Base-by-base conservation (phyloP, 2,113 vertebrate genomes). In the Riparia riparia region DNA sequence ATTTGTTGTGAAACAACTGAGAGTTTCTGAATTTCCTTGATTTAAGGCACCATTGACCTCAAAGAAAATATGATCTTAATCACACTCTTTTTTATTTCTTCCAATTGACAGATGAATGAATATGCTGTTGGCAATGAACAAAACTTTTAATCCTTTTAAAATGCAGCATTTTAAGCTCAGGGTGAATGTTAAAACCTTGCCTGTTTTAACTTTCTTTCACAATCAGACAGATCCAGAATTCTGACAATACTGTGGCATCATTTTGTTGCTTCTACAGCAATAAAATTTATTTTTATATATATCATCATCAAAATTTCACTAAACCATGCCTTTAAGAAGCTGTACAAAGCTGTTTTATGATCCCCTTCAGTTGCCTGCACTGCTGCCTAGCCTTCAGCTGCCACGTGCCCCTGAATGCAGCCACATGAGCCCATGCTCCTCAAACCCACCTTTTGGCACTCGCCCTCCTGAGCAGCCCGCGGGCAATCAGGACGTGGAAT, bases 401-500 rank as follows among this genome's bases (percentile, higher is more conserved):
- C 74, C 17, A 14, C 1, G 5, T 45, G 42, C 53, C 72, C 44
- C 32, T 9, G 18, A 77, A 39, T 2, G 1, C 1, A 0, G 3
- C 16, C 10, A 13, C 0, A 25, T 11, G 21, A 65, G 51, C 51
- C 21, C 1, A 0, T 10, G 51, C 26, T 42, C 37, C 71, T 21
- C 11, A 78, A 60, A 73, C 1, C 3, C 15, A 15, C 17, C 31
- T 26, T 44, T 7, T 26, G 65, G 22, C 15, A 65, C 76, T 22
- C 0, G 0, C 29, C 17, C 32, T 85, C 41, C 34, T 2, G 19
- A 88, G 73, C 0, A 1, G 65, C 5, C 4, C 7, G 4, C 1
- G 12, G 50, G 32, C 14, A 88, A 5, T 32, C 18, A 14, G 32
- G 14, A 12, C 58, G 58, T 34, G 41, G 42, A 80, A 80, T 0